phyloP scores from a whole-genome alignment of 2,113 vertebrate species.

The Misgurnus mizolepis region DNA sequence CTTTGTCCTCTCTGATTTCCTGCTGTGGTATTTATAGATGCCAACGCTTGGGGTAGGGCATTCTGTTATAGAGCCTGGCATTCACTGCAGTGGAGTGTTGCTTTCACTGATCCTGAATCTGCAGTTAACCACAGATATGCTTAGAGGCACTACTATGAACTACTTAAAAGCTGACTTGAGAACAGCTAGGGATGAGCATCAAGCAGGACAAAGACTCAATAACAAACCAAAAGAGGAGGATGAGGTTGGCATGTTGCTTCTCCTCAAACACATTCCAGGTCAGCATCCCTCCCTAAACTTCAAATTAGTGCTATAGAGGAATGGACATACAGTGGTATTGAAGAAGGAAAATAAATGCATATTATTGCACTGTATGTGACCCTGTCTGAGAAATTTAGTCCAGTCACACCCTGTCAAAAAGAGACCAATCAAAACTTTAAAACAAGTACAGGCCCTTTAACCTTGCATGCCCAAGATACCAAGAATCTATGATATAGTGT shows the following conservation, averaged over 20 bases:
- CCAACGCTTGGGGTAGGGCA: slow-evolving; percentile 32
- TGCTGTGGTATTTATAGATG: slow-evolving; percentile 60
- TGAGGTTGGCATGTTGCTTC: slow-evolving; percentile 21
- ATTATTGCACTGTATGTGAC: too few relatives aligned
- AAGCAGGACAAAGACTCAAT: not conserved
- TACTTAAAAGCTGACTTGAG: not conserved
- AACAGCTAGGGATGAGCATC: not conserved
- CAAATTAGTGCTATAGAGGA: not conserved
- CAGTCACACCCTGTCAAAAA: too few relatives aligned
- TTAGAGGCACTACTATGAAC: not conserved
- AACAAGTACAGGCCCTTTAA: too few relatives aligned
- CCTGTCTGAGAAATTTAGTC: too few relatives aligned
- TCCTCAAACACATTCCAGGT: slow-evolving; percentile 51
- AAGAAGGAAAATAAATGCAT: too few relatives aligned
- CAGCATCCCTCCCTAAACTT: slow-evolving; percentile 20
- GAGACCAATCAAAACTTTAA: too few relatives aligned
- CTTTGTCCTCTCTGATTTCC: slow-evolving; percentile 39
- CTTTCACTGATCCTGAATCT: slow-evolving; percentile 2
- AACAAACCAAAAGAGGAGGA: slow-evolving; percentile 1
- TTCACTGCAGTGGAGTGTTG: not conserved
- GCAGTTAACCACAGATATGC: slow-evolving; percentile 1
- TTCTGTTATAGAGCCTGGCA: slow-evolving; percentile 19
- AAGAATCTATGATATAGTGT: not conserved
- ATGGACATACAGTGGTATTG: too few relatives aligned
- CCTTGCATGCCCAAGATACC: not conserved